These are phyloP conservation scores for Hypselothyrea guttata DNA, from an alignment of 2,888 invertebrate genomes.

Conservation along the genomic window DNA sequence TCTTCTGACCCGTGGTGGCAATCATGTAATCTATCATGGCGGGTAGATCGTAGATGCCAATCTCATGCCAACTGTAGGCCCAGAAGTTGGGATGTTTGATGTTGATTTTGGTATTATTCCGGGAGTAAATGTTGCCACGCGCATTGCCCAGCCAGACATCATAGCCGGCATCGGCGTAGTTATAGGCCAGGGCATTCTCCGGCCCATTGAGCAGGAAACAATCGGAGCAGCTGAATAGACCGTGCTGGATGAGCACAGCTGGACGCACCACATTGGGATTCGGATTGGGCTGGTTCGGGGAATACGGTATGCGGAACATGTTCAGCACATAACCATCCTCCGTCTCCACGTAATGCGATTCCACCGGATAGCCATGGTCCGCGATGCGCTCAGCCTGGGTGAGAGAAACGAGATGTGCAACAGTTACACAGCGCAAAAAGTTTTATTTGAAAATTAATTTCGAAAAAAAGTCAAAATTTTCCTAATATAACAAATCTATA, in stretches of 20 bases:
- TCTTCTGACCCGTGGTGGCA: slow-evolving; percentile 81
- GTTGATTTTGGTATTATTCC: slow-evolving; percentile 82
- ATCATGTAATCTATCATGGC: slow-evolving; percentile 85
- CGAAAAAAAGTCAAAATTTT: too few relatives aligned
- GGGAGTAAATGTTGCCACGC: slow-evolving; percentile 86
- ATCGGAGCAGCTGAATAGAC: slow-evolving; percentile 86
- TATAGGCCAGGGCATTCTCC: slow-evolving; percentile 84
- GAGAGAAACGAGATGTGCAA: not conserved
- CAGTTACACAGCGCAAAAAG: slow-evolving; percentile 2
- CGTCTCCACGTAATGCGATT: slow-evolving; percentile 88
- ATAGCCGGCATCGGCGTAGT: slow-evolving; percentile 83
- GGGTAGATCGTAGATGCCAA: slow-evolving; percentile 84
- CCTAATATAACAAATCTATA: too few relatives aligned
- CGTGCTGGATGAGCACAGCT: slow-evolving; percentile 89
- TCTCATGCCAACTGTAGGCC: slow-evolving; percentile 85
- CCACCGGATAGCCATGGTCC: slow-evolving; percentile 84
- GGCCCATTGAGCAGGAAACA: slow-evolving; percentile 89
- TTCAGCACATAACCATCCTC: slow-evolving; percentile 92
- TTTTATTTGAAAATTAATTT: too few relatives aligned
- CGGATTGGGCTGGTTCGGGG: slow-evolving; percentile 79
- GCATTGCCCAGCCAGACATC: slow-evolving; percentile 87
- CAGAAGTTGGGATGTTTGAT: slow-evolving; percentile 74
- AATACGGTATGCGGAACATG: slow-evolving; percentile 89
- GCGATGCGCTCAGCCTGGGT: slow-evolving; percentile 71
- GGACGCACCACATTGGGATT: slow-evolving; percentile 83